These are phyloP conservation scores for Coptotermes formosanus DNA, from an alignment of 1,140 invertebrate genomes.

Conservation along the genomic window DNA sequence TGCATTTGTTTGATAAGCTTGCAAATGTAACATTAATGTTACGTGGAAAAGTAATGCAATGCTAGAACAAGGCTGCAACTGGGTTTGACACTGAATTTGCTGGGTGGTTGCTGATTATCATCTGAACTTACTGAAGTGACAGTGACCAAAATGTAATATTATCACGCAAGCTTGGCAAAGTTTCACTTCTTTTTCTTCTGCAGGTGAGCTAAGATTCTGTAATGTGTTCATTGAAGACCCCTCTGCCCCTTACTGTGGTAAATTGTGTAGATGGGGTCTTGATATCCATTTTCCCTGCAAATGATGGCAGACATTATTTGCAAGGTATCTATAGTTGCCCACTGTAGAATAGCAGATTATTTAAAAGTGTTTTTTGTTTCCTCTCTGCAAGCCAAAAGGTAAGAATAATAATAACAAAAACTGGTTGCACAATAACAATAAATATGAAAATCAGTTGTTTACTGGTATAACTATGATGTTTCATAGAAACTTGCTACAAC, in stretches of 20 bases:
- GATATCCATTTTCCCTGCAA: background rate
- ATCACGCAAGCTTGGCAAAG: slow-evolving; percentile 1
- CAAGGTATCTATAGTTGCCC: background rate
- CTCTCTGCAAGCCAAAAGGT: background rate
- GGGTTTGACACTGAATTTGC: background rate
- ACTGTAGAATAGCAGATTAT: background rate
- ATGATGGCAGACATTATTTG: background rate
- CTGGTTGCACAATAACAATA: background rate
- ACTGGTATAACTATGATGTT: background rate
- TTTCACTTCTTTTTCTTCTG: background rate
- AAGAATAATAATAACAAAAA: background rate
- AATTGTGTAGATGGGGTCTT: background rate
- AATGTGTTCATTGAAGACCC: slow-evolving; percentile 15
- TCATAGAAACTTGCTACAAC: background rate
- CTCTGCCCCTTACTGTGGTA: background rate
- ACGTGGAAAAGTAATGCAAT: background rate
- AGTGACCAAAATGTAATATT: background rate
- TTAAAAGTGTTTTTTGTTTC: background rate
- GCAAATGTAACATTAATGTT: background rate
- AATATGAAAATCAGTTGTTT: background rate
- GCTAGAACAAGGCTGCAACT: background rate
- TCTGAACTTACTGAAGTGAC: background rate
- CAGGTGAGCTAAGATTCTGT: background rate
- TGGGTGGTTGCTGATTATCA: background rate
- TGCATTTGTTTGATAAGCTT: background rate